Evolutionary conservation across 1,140 invertebrate genomes (phyloP).

Genomic region (Cheumatopsyche charites): DNA sequence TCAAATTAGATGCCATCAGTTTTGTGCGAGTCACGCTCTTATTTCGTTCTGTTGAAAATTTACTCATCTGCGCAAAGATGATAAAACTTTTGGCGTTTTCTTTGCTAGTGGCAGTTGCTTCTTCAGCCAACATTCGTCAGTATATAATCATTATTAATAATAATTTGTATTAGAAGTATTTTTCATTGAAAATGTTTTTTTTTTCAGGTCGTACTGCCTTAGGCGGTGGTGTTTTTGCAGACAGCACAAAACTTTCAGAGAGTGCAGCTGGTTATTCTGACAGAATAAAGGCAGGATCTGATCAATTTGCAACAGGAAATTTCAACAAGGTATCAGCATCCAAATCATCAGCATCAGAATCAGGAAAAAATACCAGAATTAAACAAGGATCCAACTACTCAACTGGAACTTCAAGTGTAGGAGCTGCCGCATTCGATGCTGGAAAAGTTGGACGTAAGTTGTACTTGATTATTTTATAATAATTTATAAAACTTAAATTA

Average conservation of each 20-base stretch:
- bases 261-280: background rate
- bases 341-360: conserved; percentile 29
- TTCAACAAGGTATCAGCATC: conserved; percentile 20
- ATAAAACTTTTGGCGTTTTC: background rate
- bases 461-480: background rate
- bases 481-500: no score
- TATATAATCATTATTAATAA: no score
- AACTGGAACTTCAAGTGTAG: conserved; percentile 10
- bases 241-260: background rate
- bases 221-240: background rate
- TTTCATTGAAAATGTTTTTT: background rate
- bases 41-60: background rate
- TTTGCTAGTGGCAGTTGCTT: conserved; percentile 2
- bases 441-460: background rate
- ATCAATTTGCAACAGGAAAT: background rate
- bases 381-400: conserved; percentile 25
- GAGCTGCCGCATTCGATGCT: background rate
- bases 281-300: conserved; percentile 4
- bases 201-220: background rate
- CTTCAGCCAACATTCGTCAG: background rate
- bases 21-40: background rate
- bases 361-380: conserved; percentile 35
- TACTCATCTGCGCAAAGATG: conserved; percentile 1
- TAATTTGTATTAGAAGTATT: no score
- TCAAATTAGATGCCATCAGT: background rate